Conservation (phyloP, 2,888 invertebrate genomes). For the Drosophila flavopinicola region DNA sequence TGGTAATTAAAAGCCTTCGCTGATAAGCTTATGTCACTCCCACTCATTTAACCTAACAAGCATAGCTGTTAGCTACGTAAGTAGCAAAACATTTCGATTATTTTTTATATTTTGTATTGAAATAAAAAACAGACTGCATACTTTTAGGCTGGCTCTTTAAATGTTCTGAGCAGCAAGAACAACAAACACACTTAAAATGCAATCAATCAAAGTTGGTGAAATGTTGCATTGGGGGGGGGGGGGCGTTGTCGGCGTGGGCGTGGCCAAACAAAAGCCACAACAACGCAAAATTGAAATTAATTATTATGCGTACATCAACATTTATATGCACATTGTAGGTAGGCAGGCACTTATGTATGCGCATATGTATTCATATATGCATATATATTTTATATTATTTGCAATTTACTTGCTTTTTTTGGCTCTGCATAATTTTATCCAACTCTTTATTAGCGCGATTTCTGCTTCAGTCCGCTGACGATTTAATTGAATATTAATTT, state of each 20-base stretch:
- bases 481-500: slow-evolving; percentile 53
- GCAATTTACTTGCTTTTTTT: slow-evolving; percentile 2
- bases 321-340: slow-evolving; percentile 26
- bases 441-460: slow-evolving; percentile 40
- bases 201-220: slow-evolving; percentile 53
- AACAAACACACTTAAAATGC: slow-evolving; percentile 57
- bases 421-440: slow-evolving; percentile 30
- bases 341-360: background rate
- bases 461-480: slow-evolving; percentile 7
- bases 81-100: background rate
- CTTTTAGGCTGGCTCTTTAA: slow-evolving; percentile 27
- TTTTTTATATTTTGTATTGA: background rate
- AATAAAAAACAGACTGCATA: slow-evolving; percentile 19
- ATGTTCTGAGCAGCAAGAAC: slow-evolving; percentile 15
- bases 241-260: slow-evolving; percentile 2
- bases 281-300: slow-evolving; percentile 62
- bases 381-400: slow-evolving; percentile 15
- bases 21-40: slow-evolving; percentile 13
- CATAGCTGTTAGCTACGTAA: background rate
- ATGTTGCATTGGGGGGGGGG: background rate
- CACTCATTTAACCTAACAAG: background rate
- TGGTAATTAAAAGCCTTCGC: slow-evolving; percentile 37
- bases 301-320: slow-evolving; percentile 46
- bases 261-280: slow-evolving; percentile 22
- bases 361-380: background rate